A percentile compares a stretch with the other conserved stretches of the same genome.
phyloP scores from a whole-genome alignment of 2,888 invertebrate species.

The Lapara coniferarum region DNA sequence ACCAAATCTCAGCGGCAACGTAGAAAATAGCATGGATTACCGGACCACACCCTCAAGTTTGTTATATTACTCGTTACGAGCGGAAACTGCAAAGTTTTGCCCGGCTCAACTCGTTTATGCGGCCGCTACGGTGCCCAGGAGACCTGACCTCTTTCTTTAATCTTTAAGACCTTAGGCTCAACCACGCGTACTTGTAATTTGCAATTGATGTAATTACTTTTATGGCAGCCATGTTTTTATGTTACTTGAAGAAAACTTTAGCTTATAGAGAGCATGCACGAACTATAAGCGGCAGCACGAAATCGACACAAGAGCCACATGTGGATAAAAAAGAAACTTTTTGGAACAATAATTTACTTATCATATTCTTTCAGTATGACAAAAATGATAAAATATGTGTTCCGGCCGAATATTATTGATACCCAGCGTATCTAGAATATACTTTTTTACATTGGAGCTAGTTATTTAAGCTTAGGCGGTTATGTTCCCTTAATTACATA shows the following conservation, averaged over 20 bases:
- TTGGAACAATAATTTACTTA: too few relatives aligned
- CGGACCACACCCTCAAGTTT: conserved; percentile 47
- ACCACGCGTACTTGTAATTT: conserved; percentile 32
- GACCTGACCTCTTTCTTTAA: conserved; percentile 61
- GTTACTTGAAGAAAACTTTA: background rate
- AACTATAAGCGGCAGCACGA: too few relatives aligned
- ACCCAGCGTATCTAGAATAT: too few relatives aligned
- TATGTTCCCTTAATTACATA: too few relatives aligned
- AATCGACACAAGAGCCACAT: too few relatives aligned
- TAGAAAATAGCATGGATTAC: conserved; percentile 46
- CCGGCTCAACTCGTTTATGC: conserved; percentile 63
- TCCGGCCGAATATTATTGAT: too few relatives aligned
- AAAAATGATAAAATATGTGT: too few relatives aligned
- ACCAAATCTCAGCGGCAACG: conserved; percentile 32
- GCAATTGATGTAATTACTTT: conserved; percentile 25
- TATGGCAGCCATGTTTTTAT: background rate
- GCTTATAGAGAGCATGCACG: too few relatives aligned
- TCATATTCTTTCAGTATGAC: too few relatives aligned
- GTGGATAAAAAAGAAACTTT: too few relatives aligned
- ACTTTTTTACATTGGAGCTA: too few relatives aligned
- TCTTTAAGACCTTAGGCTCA: conserved; percentile 44
- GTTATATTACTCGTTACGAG: conserved; percentile 60
- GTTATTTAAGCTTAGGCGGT: too few relatives aligned
- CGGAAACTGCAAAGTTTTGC: conserved; percentile 61
- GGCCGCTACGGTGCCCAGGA: conserved; percentile 64